A percentile compares a stretch with the other conserved stretches of the same genome.
Evolutionary conservation across 2,888 invertebrate genomes (phyloP).

Genomic region (Gari tellinella): DNA sequence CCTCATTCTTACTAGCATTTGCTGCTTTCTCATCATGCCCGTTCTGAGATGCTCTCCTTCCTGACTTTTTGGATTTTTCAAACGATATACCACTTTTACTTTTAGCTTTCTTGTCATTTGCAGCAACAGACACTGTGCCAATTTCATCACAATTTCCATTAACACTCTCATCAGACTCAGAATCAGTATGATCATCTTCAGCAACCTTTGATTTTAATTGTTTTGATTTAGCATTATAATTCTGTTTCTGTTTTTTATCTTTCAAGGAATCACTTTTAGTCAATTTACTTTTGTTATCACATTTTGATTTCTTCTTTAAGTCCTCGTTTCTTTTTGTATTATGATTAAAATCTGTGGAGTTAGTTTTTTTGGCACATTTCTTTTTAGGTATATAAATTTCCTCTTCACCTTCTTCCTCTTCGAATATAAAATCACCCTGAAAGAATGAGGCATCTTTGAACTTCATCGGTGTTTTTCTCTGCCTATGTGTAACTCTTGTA

Average conservation of each 20-base stretch:
- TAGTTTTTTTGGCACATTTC: conserved; percentile 29
- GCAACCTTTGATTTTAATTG: background rate
- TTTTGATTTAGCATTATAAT: conserved; percentile 11
- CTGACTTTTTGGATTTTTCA: background rate
- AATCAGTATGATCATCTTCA: background rate
- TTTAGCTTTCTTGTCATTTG: conserved; percentile 4
- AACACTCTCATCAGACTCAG: background rate
- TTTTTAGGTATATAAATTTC: conserved; percentile 34
- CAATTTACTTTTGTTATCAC: background rate
- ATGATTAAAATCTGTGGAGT: conserved; percentile 32
- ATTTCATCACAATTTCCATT: background rate
- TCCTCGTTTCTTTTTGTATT: conserved; percentile 37
- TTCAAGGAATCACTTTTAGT: conserved; percentile 9
- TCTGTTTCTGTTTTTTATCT: conserved; percentile 15
- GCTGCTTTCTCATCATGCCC: no score
- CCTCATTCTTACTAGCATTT: no score
- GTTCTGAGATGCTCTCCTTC: no score
- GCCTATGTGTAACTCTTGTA: conserved; percentile 29
- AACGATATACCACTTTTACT: background rate
- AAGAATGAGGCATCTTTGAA: conserved; percentile 59
- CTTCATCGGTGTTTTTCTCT: conserved; percentile 56
- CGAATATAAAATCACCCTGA: conserved; percentile 61
- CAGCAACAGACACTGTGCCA: background rate
- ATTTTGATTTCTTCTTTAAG: no score
- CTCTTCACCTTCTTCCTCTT: conserved; percentile 45